A percentile compares a stretch with the other conserved stretches of the same genome.
Evolutionary conservation across 1,140 invertebrate species (phyloP).

Genomic region (Drosophila aff.): DNA sequence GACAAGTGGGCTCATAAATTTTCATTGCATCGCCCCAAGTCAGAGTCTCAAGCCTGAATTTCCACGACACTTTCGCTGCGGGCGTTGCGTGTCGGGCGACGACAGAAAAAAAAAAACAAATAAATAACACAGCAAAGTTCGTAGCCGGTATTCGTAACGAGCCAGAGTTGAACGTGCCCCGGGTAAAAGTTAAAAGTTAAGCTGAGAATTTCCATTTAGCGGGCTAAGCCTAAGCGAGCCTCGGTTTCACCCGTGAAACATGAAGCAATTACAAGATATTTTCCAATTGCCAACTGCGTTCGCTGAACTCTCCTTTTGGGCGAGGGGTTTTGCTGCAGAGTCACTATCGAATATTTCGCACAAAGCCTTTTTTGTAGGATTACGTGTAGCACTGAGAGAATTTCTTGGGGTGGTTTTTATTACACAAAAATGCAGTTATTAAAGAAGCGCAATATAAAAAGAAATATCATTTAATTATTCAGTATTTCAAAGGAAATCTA

Average conservation of each 20-base stretch:
- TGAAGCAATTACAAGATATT: constrained; percentile 56
- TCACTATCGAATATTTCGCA: constrained; percentile 36
- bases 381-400: constrained; percentile 18
- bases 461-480: neutral
- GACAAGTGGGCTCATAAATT: constrained; percentile 46
- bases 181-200: constrained; percentile 70
- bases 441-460: no score
- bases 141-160: constrained; percentile 17
- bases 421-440: neutral
- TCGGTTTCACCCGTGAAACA: constrained; percentile 43
- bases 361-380: constrained; percentile 43
- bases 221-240: constrained; percentile 17
- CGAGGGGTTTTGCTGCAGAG: constrained; percentile 3
- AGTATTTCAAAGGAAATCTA: no score
- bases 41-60: constrained; percentile 28
- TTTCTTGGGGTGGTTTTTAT: neutral
- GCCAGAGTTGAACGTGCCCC: constrained; percentile 54
- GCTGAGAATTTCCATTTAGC: constrained; percentile 63
- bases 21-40: constrained; percentile 49
- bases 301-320: constrained; percentile 43
- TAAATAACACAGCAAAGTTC: constrained; percentile 12
- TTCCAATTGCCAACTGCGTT: constrained; percentile 47
- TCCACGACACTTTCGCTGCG: constrained; percentile 74
- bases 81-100: constrained; percentile 51
- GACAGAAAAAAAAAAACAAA: neutral